Evolutionary conservation across 2,113 vertebrate species (phyloP).

Genomic region (Ctenodactylus gundi): DNA sequence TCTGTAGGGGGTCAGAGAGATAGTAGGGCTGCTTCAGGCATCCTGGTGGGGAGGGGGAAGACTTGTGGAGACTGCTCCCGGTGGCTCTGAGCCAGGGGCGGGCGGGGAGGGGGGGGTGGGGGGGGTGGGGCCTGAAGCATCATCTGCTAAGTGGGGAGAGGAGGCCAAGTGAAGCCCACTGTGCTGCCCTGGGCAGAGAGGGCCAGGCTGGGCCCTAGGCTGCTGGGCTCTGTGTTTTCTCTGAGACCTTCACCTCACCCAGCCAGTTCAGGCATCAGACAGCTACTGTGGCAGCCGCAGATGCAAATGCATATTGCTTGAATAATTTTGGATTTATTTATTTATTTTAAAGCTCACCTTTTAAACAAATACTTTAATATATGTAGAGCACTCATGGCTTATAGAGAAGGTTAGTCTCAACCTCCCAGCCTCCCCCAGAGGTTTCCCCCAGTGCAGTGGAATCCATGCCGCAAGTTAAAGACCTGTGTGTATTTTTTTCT

Average conservation of each 20-base stretch:
- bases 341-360: not conserved
- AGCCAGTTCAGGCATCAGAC: not conserved
- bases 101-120: too few species aligned
- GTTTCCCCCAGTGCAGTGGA: not conserved
- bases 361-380: slow-evolving; percentile 12
- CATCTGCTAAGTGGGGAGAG: not conserved
- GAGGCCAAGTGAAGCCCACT: not conserved
- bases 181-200: not conserved
- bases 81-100: not conserved
- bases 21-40: not conserved
- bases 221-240: not conserved
- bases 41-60: not conserved
- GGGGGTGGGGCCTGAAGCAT: not conserved
- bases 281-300: not conserved
- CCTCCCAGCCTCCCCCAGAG: not conserved
- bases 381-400: not conserved
- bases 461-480: not conserved
- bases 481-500: not conserved
- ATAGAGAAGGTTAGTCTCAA: not conserved
- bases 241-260: not conserved
- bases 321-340: not conserved
- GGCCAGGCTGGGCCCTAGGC: not conserved
- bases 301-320: not conserved
- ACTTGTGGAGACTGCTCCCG: not conserved
- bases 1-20: not conserved